Base-by-base conservation (phyloP, 1,140 invertebrate genomes). In the Ips typographus region DNA sequence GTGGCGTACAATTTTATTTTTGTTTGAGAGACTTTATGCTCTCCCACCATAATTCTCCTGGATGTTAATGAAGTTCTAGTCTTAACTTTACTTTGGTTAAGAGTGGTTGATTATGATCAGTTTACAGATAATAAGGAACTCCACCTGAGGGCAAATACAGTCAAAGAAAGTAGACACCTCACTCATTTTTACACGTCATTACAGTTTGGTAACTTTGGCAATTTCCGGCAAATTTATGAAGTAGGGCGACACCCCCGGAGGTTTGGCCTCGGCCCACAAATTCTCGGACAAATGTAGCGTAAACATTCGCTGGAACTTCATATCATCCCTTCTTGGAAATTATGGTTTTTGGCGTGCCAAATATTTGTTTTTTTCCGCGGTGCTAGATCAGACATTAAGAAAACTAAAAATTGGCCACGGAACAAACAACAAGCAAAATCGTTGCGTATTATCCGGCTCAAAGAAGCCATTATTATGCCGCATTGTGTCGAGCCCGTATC, bases 401-500 rank as follows among this genome's bases (percentile, higher is more conserved):
- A 61, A 61, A 61, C 7, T 47, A 7, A 4, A 43, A 61, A 61
- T 61, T 61, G 38, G n/a, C 59, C 40, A 7, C 6, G 49, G 52
- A 63, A 37, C 51, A 63, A 63, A 36, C 38, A 63, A 43, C 5
- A 49, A 37, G 42, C 22, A 38, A 61, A 63, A 43, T 63, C 41
- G 61, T 52, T 51, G 44, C 61, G 44, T 52, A 63, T 63, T 63
- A 63, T 63, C 43, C 61, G 8, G 38, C 39, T 52, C 44, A 40
- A 39, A 52, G 49, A 51, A 40, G 7, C 61, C 49, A 63, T 63
- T 63, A 52, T 51, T 40, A 52, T 52, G n/a, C 4, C 61, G 61
- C 61, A 63, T 63, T 63, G 61, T 63, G 40, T 63, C 52, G 37
- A 63, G 49, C 61, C 40, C 44, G 61, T 51, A 63, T 63, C 61